These are phyloP conservation scores for Caenorhabditis doughertyi DNA, from an alignment of 2,888 invertebrate species.

Conservation along the genomic window DNA sequence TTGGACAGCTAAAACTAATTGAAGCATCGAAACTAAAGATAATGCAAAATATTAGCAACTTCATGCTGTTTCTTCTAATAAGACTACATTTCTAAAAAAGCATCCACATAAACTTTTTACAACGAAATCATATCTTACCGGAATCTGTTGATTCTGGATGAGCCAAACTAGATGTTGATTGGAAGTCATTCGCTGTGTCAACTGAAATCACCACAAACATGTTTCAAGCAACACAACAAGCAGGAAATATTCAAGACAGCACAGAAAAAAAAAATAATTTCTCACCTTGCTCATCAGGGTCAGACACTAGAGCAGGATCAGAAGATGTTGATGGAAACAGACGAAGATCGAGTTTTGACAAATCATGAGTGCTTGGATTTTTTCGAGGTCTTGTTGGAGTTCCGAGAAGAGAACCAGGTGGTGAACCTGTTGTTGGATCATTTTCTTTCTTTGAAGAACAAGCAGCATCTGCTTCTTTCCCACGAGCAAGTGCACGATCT, in stretches of 20 bases:
- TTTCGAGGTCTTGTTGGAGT: constrained; percentile 31
- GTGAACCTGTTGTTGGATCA: constrained; percentile 30
- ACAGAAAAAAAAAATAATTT: not conserved
- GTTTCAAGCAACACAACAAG: constrained; percentile 42
- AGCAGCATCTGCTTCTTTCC: constrained; percentile 32
- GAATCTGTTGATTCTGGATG: constrained; percentile 61
- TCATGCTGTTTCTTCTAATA: not conserved
- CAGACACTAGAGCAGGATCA: constrained; percentile 45
- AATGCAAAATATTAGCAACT: not conserved
- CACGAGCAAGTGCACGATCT: constrained; percentile 39
- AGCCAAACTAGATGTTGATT: constrained; percentile 40
- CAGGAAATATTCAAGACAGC: not conserved
- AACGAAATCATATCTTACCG: constrained; percentile 28
- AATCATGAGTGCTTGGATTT: constrained; percentile 51
- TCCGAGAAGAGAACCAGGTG: constrained; percentile 26
- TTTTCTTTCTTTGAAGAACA: constrained; percentile 46
- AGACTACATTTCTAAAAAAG: not conserved
- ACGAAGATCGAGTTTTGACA: constrained; percentile 37
- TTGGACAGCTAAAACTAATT: not conserved
- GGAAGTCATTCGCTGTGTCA: constrained; percentile 32
- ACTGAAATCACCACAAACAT: constrained; percentile 56
- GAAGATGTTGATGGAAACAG: constrained; percentile 61
- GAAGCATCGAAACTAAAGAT: not conserved
- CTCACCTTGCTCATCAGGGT: constrained; percentile 35
- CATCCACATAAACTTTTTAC: constrained; percentile 20